Evolutionary conservation across 2,888 invertebrate species (phyloP).

Genomic region (Tetramorium bicarinatum): DNA sequence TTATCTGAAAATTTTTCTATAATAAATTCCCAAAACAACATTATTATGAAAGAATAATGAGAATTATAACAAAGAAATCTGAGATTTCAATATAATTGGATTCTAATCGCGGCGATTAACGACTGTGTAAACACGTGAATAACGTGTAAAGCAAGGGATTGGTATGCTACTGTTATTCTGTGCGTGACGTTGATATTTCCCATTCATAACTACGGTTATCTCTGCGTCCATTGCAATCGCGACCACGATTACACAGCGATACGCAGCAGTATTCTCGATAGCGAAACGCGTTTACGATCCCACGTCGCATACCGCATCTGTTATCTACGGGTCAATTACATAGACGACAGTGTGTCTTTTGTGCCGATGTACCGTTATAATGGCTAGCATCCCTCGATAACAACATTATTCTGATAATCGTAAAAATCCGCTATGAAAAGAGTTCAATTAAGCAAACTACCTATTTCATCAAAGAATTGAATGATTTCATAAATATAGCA

Average conservation of each 20-base stretch:
- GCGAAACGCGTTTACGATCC: conserved; percentile 13
- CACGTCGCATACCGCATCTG: conserved; percentile 14
- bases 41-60: not conserved
- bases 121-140: conserved; percentile 10
- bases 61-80: not conserved
- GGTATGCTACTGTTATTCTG: conserved; percentile 14
- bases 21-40: not conserved
- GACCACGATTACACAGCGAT: conserved; percentile 20
- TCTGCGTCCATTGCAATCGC: conserved; percentile 19
- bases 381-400: not conserved
- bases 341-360: not conserved
- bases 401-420: conserved; percentile 18
- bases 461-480: not conserved
- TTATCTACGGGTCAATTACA: conserved; percentile 37
- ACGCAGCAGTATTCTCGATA: conserved; percentile 28
- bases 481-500: not conserved
- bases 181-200: conserved; percentile 20
- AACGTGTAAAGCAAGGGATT: conserved; percentile 17
- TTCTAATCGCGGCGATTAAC: conserved; percentile 6
- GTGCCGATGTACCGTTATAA: conserved; percentile 24
- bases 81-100: not conserved
- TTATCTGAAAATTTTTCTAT: not conserved
- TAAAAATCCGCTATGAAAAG: not conserved
- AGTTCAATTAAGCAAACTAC: not conserved
- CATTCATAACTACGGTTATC: conserved; percentile 35